These are phyloP conservation scores for Orthonychiurus folsomi DNA, from an alignment of 2,888 invertebrate species.

Conservation along the genomic window DNA sequence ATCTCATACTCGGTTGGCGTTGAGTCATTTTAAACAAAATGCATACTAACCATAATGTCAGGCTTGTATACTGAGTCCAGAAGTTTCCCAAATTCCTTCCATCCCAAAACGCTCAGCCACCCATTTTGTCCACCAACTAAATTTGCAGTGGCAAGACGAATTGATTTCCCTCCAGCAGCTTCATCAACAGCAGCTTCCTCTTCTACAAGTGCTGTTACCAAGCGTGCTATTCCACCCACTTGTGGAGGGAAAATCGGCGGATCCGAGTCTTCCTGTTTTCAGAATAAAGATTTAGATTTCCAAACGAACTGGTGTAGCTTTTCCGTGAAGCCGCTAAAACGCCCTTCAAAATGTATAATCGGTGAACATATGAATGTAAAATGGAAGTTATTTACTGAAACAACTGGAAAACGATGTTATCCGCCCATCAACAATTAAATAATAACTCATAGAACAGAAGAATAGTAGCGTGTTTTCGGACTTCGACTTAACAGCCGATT, in stretches of 20 bases:
- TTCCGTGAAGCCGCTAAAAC: too few species aligned
- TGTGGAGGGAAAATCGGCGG: not conserved
- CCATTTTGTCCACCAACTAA: constrained; percentile 36
- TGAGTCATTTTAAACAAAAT: too few species aligned
- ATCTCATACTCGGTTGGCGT: too few species aligned
- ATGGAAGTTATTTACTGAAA: too few species aligned
- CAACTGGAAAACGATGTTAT: too few species aligned
- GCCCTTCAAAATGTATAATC: too few species aligned
- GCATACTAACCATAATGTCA: constrained; percentile 20
- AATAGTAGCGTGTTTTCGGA: too few species aligned
- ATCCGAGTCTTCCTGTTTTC: not conserved
- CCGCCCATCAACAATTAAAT: too few species aligned
- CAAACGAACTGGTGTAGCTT: too few species aligned
- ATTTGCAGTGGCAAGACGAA: constrained; percentile 27
- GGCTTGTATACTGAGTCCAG: constrained; percentile 16
- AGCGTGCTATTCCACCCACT: not conserved
- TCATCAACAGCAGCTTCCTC: not conserved
- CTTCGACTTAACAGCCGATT: too few species aligned
- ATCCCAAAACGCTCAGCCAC: constrained; percentile 22
- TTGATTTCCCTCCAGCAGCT: not conserved
- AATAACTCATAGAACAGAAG: too few species aligned
- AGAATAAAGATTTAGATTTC: not conserved
- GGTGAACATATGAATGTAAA: too few species aligned
- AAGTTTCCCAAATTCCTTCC: constrained; percentile 21
- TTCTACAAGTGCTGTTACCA: not conserved